Evolutionary conservation across 1,140 invertebrate genomes (phyloP).

Genomic region (Brachionus manjavacas): DNA sequence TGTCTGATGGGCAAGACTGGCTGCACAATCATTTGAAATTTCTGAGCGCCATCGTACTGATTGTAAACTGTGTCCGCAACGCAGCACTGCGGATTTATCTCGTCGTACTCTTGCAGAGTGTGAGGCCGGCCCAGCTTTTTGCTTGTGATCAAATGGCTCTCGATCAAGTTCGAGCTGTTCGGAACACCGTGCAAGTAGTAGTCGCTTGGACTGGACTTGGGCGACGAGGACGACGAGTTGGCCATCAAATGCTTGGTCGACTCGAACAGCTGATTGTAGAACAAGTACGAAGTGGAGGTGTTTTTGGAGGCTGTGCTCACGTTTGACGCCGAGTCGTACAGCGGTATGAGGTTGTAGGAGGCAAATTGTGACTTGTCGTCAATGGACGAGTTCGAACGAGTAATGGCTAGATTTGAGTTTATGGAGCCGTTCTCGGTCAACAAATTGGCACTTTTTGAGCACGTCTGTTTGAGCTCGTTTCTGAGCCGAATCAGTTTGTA

Average conservation of each 20-base stretch:
- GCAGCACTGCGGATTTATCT: neutral
- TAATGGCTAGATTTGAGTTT: too few species aligned
- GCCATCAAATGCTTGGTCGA: neutral
- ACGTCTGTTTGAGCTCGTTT: neutral
- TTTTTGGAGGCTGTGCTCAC: neutral
- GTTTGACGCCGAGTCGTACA: slow-evolving; percentile 18
- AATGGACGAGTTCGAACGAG: neutral
- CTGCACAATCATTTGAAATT: slow-evolving; percentile 9
- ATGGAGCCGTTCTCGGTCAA: neutral
- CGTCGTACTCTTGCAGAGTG: neutral
- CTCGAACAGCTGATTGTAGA: slow-evolving; percentile 32
- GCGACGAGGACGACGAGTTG: neutral
- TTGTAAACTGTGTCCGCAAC: neutral
- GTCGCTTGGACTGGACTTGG: neutral
- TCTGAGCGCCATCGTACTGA: neutral
- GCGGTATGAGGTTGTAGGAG: neutral
- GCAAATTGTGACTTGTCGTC: neutral
- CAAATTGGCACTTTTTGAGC: neutral
- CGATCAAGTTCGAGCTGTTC: neutral
- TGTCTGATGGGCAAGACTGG: neutral
- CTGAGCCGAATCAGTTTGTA: slow-evolving; percentile 18
- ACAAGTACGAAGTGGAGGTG: neutral
- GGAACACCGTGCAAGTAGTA: slow-evolving; percentile 14
- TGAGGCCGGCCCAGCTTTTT: neutral
- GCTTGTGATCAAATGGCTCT: neutral